Evolutionary conservation across 1,140 invertebrate genomes (phyloP).

Genomic region (Procambarus virginalis): DNA sequence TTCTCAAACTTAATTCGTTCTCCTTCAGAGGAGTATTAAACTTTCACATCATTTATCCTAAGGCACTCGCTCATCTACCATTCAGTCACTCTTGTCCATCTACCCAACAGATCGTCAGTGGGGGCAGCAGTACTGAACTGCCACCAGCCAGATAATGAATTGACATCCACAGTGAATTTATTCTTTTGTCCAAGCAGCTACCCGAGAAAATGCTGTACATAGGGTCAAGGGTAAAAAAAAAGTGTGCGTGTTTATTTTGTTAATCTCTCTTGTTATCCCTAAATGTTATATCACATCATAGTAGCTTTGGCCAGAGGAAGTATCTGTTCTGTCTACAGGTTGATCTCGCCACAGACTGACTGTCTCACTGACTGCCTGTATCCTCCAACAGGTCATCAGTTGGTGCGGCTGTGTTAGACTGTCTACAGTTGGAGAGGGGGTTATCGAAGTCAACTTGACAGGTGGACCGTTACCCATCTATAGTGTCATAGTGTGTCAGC

Average conservation of each 20-base stretch:
- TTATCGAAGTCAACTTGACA: slow-evolving; percentile 52
- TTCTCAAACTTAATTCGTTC: too few species aligned
- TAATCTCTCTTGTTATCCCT: background rate
- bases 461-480: slow-evolving; percentile 44
- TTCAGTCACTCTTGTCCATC: background rate
- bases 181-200: slow-evolving; percentile 18
- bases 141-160: slow-evolving; percentile 73
- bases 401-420: slow-evolving; percentile 80
- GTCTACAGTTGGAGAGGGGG: slow-evolving; percentile 74
- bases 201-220: slow-evolving; percentile 3
- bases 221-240: background rate
- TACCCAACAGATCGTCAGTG: slow-evolving; percentile 72
- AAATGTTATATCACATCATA: background rate
- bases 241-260: background rate
- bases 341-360: background rate
- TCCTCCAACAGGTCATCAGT: slow-evolving; percentile 72
- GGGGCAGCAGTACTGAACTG: slow-evolving; percentile 80
- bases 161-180: slow-evolving; percentile 7
- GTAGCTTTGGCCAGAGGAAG: background rate
- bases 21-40: too few species aligned
- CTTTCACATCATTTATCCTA: too few species aligned
- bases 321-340: background rate
- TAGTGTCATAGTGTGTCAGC: slow-evolving; percentile 38
- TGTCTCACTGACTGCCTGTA: background rate
- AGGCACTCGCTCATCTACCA: too few species aligned